These are phyloP conservation scores for Phrynosoma blainvillii DNA, from an alignment of 2,113 vertebrate species.

Conservation along the genomic window DNA sequence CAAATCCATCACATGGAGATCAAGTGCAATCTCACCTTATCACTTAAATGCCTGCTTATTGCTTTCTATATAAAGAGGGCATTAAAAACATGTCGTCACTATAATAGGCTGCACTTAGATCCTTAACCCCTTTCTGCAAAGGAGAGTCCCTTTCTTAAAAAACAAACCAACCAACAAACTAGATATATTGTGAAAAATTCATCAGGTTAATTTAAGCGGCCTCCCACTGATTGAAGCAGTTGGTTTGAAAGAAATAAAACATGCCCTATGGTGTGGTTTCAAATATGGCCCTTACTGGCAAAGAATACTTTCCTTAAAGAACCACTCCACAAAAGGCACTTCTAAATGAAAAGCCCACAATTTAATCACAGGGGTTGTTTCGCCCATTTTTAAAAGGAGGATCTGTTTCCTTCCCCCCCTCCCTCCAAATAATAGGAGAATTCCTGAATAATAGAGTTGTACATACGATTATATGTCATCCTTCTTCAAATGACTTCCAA, in stretches of 20 bases:
- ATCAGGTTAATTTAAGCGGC: constrained; percentile 46
- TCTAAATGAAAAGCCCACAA: constrained; percentile 65
- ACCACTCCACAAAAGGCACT: constrained; percentile 46
- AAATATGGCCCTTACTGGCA: constrained; percentile 38
- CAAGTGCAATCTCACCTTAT: not conserved
- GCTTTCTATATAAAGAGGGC: fast-evolving
- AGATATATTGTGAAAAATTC: not conserved
- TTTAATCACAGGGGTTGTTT: constrained; percentile 59
- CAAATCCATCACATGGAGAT: fast-evolving
- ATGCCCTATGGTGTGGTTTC: constrained; percentile 50
- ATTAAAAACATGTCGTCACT: constrained; percentile 8
- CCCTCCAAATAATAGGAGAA: not conserved
- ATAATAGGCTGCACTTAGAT: not conserved
- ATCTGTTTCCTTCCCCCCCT: constrained; percentile 7
- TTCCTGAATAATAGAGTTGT: not conserved
- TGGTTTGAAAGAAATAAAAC: constrained; percentile 51
- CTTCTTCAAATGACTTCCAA: not conserved
- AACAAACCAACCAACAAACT: not conserved
- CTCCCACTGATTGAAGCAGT: constrained; percentile 7
- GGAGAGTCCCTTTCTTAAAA: not conserved
- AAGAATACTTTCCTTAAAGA: not conserved
- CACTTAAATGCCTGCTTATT: fast-evolving
- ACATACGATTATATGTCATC: constrained; percentile 24
- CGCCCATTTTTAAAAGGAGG: constrained; percentile 2
- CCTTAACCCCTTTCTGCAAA: not conserved